These are phyloP conservation scores for Scytalopus superciliaris DNA, from an alignment of 2,113 vertebrate genomes.

Conservation along the genomic window DNA sequence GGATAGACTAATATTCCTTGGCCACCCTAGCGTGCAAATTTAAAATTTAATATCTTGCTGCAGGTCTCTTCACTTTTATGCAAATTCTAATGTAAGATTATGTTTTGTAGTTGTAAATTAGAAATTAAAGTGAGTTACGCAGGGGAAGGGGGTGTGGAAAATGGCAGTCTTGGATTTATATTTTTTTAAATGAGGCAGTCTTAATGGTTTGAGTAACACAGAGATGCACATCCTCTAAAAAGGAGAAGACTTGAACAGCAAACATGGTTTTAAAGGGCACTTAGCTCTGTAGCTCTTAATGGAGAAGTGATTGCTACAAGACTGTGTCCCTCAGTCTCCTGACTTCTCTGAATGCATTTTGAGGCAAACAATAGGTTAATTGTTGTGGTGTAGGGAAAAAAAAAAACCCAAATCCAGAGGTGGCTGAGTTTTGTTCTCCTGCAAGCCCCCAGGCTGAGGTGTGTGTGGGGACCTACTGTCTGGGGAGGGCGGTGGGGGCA, in stretches of 20 bases:
- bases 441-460: not conserved
- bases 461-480: not conserved
- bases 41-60: constrained; percentile 73
- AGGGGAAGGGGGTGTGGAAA: not conserved
- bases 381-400: not conserved
- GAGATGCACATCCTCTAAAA: not conserved
- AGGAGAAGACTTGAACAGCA: not conserved
- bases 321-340: not conserved
- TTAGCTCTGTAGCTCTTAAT: not conserved
- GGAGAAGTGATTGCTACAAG: not conserved
- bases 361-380: not conserved
- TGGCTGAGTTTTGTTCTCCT: not conserved
- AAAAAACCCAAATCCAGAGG: not conserved
- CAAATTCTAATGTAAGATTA: constrained; percentile 69
- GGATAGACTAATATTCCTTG: constrained; percentile 69
- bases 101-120: constrained; percentile 71
- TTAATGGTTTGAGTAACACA: not conserved
- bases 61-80: constrained; percentile 74
- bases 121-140: constrained; percentile 50
- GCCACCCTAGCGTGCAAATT: constrained; percentile 71
- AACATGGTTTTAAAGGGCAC: not conserved
- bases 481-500: not conserved
- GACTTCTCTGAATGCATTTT: not conserved
- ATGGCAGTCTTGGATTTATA: not conserved
- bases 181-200: constrained; percentile 21